Base-by-base conservation (phyloP, 2,113 vertebrate genomes). In the Tyrannus savana region DNA sequence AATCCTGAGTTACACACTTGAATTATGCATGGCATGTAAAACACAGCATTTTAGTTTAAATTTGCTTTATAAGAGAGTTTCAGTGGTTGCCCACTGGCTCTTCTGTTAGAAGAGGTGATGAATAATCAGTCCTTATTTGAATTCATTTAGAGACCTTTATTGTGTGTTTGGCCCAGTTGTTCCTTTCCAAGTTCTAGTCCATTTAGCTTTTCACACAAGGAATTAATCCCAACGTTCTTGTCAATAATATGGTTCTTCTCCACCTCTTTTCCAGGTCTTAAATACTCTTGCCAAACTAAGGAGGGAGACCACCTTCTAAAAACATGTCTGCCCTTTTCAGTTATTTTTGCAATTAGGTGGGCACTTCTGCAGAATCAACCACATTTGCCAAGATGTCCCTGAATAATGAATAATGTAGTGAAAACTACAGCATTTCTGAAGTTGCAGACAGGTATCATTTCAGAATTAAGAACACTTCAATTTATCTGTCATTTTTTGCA, bases 61-160 rank as follows among this genome's bases (percentile, higher is more conserved):
- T 71, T 86, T 83, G 50, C 21, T 90, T 76, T 77, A 59, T 88
- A 30, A 74, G 63, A 77, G 53, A 77, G 53, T 94, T 87, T 85
- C 87, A 85, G n/a, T 59, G n/a, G 78, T 49, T 93, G 67, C 63
- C 90, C 72, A 90, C 55, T 96, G 94, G 55, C 71, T 90, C 46
- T 69, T 83, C 75, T 80, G 50, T 88, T 93, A 73, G 1, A 9
- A 93, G 58, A 89, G 31, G 37, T 80, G 68, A 95, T 94, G 96
- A 94, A 93, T 93, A 94, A 94, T 96, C 63, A 93, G 46, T 83
- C 63, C 30, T 66, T 62, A 95, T 95, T 95, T 94, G 67, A 85
- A 93, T 93, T 66, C n/a, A 93, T 87, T 93, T 75, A 42, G 28
- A 88, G 75, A 83, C n/a, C 37, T 88, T 69, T 46, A 73, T 42